Percentiles rank a stretch among this genome's conserved stretches.
phyloP scores from a whole-genome alignment of 2,797 vertebrate genomes.

The Melanotaenia trifasciata region DNA sequence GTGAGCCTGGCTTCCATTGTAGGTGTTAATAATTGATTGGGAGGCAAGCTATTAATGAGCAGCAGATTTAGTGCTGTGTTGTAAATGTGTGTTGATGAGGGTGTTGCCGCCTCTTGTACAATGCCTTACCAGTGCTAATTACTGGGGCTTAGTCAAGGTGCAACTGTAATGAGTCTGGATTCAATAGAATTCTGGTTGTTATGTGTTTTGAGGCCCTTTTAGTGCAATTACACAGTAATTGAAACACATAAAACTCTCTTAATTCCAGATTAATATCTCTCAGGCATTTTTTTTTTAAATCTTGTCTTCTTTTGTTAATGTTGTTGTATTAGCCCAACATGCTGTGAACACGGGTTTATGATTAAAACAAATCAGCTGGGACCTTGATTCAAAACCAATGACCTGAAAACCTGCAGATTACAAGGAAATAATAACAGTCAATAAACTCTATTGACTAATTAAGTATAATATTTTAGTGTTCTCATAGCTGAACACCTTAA shows the following conservation, averaged over 20 bases:
- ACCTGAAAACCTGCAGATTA: slow-evolving; percentile 35
- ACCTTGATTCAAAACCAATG: slow-evolving; percentile 29
- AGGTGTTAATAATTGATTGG: slow-evolving; percentile 89
- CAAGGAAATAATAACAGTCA: slow-evolving; percentile 40
- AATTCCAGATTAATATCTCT: slow-evolving; percentile 68
- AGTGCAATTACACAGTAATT: slow-evolving; percentile 74
- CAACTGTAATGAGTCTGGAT: slow-evolving; percentile 78
- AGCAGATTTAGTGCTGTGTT: slow-evolving; percentile 80
- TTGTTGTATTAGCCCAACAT: slow-evolving; percentile 36
- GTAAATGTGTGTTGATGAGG: slow-evolving; percentile 83
- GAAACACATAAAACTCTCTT: slow-evolving; percentile 62
- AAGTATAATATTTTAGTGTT: slow-evolving; percentile 23
- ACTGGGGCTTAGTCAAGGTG: slow-evolving; percentile 80
- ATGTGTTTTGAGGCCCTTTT: slow-evolving; percentile 78
- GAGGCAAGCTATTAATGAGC: slow-evolving; percentile 85
- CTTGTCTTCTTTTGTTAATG: slow-evolving; percentile 51
- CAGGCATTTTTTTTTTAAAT: slow-evolving; percentile 29
- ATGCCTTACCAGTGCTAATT: slow-evolving; percentile 83
- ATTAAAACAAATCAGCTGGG: slow-evolving; percentile 42
- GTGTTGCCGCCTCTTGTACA: slow-evolving; percentile 79
- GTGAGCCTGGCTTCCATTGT: slow-evolving; percentile 76
- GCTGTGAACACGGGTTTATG: slow-evolving; percentile 33
- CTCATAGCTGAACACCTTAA: slow-evolving; percentile 15
- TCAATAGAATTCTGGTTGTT: slow-evolving; percentile 73
- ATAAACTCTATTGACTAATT: slow-evolving; percentile 22